Evolutionary conservation across 2,113 vertebrate genomes (phyloP).

Genomic region (Phylloscopus whistleri): DNA sequence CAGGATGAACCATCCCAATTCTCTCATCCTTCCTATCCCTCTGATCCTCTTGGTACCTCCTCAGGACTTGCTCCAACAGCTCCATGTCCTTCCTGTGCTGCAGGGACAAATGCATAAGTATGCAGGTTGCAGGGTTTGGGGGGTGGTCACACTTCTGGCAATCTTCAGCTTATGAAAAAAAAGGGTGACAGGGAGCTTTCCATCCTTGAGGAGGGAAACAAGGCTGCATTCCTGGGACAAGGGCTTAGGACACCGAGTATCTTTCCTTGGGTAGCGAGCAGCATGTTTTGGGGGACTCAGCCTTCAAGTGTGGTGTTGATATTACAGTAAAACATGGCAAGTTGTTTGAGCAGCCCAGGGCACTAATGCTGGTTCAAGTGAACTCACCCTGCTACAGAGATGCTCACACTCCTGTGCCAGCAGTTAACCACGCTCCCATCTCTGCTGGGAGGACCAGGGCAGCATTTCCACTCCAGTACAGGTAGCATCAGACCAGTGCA

Average conservation of each 20-base stretch:
- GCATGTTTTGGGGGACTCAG: not conserved
- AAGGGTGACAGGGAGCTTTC: not conserved
- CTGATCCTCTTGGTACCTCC: not conserved
- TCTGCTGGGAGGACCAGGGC: not conserved
- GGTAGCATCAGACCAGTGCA: not conserved
- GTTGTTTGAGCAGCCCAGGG: not conserved
- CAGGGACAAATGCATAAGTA: not conserved
- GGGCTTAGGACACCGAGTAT: accelerated
- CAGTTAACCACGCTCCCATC: not conserved
- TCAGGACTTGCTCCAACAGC: not conserved
- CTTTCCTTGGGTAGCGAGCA: not conserved
- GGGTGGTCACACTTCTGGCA: not conserved
- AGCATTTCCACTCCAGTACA: not conserved
- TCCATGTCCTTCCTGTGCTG: not conserved
- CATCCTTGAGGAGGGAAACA: not conserved
- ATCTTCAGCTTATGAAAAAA: not conserved
- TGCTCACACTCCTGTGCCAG: not conserved
- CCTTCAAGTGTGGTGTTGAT: not conserved
- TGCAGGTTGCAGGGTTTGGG: not conserved
- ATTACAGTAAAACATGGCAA: not conserved
- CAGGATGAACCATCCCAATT: not conserved
- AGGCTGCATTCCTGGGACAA: not conserved
- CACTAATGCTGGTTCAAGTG: not conserved
- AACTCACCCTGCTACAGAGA: not conserved
- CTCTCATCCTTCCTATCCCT: not conserved